A percentile compares a stretch with the other conserved stretches of the same genome.
phyloP scores from a whole-genome alignment of 2,797 vertebrate species.

The Acanthis flammea region DNA sequence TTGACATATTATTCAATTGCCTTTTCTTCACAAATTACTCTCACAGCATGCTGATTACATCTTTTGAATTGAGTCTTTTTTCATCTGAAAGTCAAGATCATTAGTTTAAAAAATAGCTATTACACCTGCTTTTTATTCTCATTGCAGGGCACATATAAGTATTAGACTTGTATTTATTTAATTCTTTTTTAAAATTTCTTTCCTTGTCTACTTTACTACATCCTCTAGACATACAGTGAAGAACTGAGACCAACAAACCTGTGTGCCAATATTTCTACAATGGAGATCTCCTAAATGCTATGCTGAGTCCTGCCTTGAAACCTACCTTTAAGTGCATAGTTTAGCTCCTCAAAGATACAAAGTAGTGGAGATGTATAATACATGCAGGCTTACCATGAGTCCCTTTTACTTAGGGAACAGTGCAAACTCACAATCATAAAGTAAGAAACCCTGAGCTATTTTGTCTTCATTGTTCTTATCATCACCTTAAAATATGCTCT shows the following conservation, averaged over 20 bases:
- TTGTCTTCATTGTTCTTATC: background rate
- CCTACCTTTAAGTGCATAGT: background rate
- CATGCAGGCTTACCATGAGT: background rate
- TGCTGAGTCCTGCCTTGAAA: background rate
- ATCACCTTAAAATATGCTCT: background rate
- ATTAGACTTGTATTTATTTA: background rate
- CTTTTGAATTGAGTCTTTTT: background rate
- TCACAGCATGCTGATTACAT: background rate
- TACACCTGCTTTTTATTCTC: background rate
- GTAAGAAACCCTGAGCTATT: background rate
- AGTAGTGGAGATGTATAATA: background rate
- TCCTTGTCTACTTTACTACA: background rate
- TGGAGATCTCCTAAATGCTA: background rate
- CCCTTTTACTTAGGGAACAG: background rate
- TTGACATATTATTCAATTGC: background rate
- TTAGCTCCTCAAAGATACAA: background rate
- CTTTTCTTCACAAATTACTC: background rate
- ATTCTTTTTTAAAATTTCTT: background rate
- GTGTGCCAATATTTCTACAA: background rate
- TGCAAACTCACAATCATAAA: background rate
- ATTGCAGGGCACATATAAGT: background rate
- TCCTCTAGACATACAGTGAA: background rate
- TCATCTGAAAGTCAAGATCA: background rate
- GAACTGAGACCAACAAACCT: background rate
- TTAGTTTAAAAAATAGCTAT: background rate